These are phyloP conservation scores for Pleuronectes platessa DNA, from an alignment of 2,113 vertebrate species.

Conservation along the genomic window DNA sequence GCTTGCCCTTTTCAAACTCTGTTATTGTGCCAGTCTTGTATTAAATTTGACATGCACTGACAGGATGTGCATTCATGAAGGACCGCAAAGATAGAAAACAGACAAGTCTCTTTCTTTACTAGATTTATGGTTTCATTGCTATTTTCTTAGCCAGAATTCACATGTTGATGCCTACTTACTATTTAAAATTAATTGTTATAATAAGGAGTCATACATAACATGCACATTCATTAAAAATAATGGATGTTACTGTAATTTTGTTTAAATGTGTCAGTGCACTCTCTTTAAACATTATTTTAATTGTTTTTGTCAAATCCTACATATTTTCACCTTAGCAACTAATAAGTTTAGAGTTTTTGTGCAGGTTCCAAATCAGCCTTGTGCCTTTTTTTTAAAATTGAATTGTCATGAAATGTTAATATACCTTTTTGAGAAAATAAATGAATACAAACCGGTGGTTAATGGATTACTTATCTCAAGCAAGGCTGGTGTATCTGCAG, in stretches of 20 bases:
- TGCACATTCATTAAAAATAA: neutral
- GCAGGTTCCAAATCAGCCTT: neutral
- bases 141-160: neutral
- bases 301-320: neutral
- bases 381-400: slow-evolving; percentile 1
- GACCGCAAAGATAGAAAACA: neutral
- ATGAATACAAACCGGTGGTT: neutral
- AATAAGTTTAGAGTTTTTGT: neutral
- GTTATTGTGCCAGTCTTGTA: slow-evolving; percentile 19
- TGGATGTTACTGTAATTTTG: neutral
- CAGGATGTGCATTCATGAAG: slow-evolving; percentile 2
- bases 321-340: neutral
- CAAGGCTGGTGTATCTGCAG: neutral
- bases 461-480: neutral
- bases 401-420: neutral
- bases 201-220: neutral
- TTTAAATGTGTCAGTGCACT: neutral
- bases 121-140: neutral
- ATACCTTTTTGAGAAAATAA: neutral
- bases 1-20: slow-evolving; percentile 32
- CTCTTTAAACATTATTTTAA: neutral
- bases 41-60: slow-evolving; percentile 24
- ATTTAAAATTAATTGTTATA: neutral
- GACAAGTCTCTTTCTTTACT: neutral
- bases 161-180: neutral